Evolutionary conservation across 2,797 vertebrate species (phyloP).

Genomic region (Meda fulgida): DNA sequence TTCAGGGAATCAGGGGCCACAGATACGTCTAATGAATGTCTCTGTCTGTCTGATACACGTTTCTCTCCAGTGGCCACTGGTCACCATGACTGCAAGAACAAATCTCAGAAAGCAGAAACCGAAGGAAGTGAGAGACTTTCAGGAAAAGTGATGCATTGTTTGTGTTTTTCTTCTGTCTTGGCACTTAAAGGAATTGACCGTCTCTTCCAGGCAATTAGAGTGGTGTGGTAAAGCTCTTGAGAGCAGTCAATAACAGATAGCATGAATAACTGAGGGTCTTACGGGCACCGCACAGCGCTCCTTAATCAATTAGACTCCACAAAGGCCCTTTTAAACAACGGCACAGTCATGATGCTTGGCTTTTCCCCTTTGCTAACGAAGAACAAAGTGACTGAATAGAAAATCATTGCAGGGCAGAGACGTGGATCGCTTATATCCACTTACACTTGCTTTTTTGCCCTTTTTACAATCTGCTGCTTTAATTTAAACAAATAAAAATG

Average conservation of each 20-base stretch:
- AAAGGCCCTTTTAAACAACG: constrained; percentile 44
- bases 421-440: background rate
- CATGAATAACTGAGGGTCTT: constrained; percentile 32
- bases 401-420: constrained; percentile 22
- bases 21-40: constrained; percentile 2
- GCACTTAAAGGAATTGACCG: constrained; percentile 31
- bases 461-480: background rate
- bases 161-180: constrained; percentile 28
- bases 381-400: constrained; percentile 13
- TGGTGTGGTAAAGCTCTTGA: constrained; percentile 31
- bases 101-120: constrained; percentile 14
- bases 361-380: constrained; percentile 27
- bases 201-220: constrained; percentile 47
- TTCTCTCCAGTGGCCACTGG: background rate
- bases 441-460: background rate
- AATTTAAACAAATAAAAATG: background rate
- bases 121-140: background rate
- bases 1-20: constrained; percentile 4
- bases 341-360: constrained; percentile 24
- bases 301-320: constrained; percentile 53
- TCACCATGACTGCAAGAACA: background rate
- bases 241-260: constrained; percentile 45
- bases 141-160: constrained; percentile 4
- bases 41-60: constrained; percentile 1
- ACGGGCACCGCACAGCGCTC: constrained; percentile 19